Base-by-base conservation (phyloP, 2,888 invertebrate species). In the Agelastica alni region DNA sequence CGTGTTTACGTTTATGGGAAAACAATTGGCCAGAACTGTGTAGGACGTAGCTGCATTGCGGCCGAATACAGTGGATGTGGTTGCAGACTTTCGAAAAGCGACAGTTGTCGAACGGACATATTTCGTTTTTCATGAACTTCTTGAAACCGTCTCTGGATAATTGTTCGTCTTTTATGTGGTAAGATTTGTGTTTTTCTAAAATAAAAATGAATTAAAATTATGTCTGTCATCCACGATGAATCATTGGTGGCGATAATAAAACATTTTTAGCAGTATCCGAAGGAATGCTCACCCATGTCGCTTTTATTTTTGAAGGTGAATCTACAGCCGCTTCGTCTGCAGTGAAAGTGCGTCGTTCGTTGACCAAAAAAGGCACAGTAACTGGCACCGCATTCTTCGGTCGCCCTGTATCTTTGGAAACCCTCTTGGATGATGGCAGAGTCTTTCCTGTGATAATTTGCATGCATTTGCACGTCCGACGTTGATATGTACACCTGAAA, bases 391-490 rank as follows among this genome's bases (percentile, higher is more conserved):
- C 97, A 98, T 77, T 92, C 95, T 76, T 98, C 97, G 0, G 96
- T 96, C 0, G 96, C 97, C 10, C 97, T 83, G 79, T 93, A 96
- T 66, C 98, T 83, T 72, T 96, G 96, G 79, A 98, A 98, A 1
- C 98, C 98, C 76, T 97, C 97, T 72, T 96, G 95, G 51, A 96
- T 93, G 68, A 98, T 97, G 12, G 96, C 96, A 0, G 95, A 94
- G 76, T 97, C 96, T 75, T 98, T 98, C 51, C 96, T 86, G 77
- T 98, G 98, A 77, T 96, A 97, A 78, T 97, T 97, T 2, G 97
- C 96, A 77, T 98, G 98, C 97, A 97, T 97, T 79, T 98, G 97
- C 3, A 98, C 97, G 77, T 98, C 98, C 42, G 96, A 96, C 2
- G 98, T 98, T 69, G 96, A 96, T 73, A 98, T 96, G 80, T 98